Evolutionary conservation across 1,140 invertebrate species (phyloP).

Genomic region (Aphaenogaster floridana): DNA sequence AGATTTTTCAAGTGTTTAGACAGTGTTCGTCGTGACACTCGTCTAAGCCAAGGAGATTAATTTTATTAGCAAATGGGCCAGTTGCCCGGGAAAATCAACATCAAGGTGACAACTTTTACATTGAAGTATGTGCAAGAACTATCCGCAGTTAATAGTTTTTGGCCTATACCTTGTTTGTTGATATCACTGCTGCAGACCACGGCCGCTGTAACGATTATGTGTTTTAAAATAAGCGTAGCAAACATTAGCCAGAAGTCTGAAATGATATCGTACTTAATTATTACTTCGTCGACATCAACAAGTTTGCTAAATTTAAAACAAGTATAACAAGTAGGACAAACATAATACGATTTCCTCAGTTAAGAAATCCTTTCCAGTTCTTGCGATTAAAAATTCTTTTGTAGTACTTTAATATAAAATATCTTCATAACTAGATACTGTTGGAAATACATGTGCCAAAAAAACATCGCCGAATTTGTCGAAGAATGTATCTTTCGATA

Average conservation of each 20-base stretch:
- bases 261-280: conserved; percentile 18
- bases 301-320: conserved; percentile 17
- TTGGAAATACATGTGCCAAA: neutral
- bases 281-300: conserved; percentile 22
- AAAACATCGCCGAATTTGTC: neutral
- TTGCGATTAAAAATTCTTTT: conserved; percentile 18
- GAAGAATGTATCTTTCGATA: conserved; percentile 8
- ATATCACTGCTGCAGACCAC: neutral
- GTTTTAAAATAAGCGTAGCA: conserved; percentile 45
- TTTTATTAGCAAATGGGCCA: conserved; percentile 40
- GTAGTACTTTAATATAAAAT: neutral
- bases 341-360: neutral
- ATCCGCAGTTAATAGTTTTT: conserved; percentile 31
- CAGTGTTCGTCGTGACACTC: neutral
- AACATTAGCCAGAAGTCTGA: conserved; percentile 24
- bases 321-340: neutral
- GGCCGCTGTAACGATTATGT: neutral
- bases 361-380: neutral
- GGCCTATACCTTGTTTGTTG: conserved; percentile 22
- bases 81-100: conserved; percentile 46
- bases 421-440: neutral
- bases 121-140: neutral
- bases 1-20: neutral
- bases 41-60: conserved; percentile 48
- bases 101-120: conserved; percentile 4